These are phyloP conservation scores for Erythrocercus mccallii DNA, from an alignment of 2,113 vertebrate species.

Conservation along the genomic window DNA sequence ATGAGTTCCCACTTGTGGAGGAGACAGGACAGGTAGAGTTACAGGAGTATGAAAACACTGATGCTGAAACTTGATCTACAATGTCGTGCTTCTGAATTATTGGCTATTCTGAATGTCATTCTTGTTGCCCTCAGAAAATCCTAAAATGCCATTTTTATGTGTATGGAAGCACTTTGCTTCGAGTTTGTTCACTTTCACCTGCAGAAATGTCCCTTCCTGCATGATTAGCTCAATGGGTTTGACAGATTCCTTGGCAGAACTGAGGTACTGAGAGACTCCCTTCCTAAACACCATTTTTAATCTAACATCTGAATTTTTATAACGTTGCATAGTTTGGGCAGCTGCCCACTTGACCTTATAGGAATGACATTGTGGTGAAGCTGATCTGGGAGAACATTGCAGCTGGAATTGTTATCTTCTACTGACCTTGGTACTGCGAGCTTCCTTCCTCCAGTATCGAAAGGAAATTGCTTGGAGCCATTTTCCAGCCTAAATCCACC, in stretches of 20 bases:
- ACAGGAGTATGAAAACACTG: not conserved
- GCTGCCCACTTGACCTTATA: not conserved
- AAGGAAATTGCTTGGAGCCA: constrained; percentile 86
- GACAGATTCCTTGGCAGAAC: not conserved
- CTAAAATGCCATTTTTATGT: not conserved
- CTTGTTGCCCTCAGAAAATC: not conserved
- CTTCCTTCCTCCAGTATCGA: constrained; percentile 72
- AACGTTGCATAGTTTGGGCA: not conserved
- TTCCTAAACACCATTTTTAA: not conserved
- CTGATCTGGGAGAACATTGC: not conserved
- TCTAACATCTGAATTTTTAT: not conserved
- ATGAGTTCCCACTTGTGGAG: not conserved
- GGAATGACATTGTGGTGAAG: not conserved
- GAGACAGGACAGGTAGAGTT: not conserved
- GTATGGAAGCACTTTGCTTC: not conserved
- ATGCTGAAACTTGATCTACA: not conserved
- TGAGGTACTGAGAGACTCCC: not conserved
- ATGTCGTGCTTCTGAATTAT: not conserved
- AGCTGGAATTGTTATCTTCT: not conserved
- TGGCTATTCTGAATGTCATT: not conserved
- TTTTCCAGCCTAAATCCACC: constrained; percentile 80
- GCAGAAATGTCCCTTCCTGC: not conserved
- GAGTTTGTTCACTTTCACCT: not conserved
- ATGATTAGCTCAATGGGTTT: not conserved
- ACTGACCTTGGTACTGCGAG: constrained; percentile 80